A percentile compares a stretch with the other conserved stretches of the same genome.
These are phyloP conservation scores for Melanostoma mellinum DNA, from an alignment of 2,888 invertebrate genomes.

Conservation along the genomic window DNA sequence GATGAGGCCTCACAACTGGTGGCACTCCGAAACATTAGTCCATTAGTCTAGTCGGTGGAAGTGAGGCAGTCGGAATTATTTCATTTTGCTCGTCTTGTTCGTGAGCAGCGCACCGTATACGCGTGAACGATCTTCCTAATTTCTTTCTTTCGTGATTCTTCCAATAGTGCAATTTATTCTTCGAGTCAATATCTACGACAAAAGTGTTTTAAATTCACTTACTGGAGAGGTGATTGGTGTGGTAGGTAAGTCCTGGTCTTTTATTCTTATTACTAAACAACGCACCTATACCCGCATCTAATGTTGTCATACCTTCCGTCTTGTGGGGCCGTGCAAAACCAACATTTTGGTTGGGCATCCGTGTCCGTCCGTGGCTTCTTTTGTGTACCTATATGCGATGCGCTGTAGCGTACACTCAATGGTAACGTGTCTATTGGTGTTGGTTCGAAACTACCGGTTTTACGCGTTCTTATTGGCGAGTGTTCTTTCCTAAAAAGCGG, in stretches of 20 bases:
- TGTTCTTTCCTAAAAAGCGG: conserved; percentile 39
- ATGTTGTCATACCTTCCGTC: too few species aligned
- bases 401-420: conserved; percentile 50
- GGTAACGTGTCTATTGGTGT: conserved; percentile 57
- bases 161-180: conserved; percentile 42
- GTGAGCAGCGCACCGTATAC: conserved; percentile 67
- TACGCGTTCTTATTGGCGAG: conserved; percentile 81
- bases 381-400: conserved; percentile 37
- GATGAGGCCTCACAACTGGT: conserved; percentile 70
- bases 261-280: conserved; percentile 32
- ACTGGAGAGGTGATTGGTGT: conserved; percentile 50
- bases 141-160: conserved; percentile 44
- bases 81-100: conserved; percentile 72
- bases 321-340: conserved; percentile 27
- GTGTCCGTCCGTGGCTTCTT: conserved; percentile 16
- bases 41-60: conserved; percentile 72
- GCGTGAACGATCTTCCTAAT: conserved; percentile 56
- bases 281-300: background rate
- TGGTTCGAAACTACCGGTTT: conserved; percentile 78
- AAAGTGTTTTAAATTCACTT: conserved; percentile 39
- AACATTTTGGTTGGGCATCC: conserved; percentile 42
- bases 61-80: conserved; percentile 70
- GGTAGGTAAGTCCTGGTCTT: conserved; percentile 58
- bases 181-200: background rate
- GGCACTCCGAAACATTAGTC: conserved; percentile 66